Evolutionary conservation across 2,888 invertebrate genomes (phyloP).

Genomic region (Plagiodera versicolora): DNA sequence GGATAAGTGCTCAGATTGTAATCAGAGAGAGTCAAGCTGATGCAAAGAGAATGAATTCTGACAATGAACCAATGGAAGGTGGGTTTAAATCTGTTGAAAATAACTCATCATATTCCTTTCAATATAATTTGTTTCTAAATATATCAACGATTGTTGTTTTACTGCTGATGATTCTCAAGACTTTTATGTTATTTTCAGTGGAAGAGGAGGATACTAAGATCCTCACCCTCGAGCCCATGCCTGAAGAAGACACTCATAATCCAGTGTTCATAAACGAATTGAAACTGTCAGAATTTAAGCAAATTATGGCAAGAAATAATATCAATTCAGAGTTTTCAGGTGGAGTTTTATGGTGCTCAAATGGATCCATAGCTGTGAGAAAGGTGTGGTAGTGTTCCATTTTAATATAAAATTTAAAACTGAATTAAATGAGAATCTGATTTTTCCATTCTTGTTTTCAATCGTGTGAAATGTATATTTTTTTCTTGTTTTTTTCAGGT

Average conservation of each 20-base stretch:
- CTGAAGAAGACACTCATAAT: conserved; percentile 67
- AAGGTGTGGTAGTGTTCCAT: too few species aligned
- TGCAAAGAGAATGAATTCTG: conserved; percentile 54
- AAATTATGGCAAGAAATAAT: conserved; percentile 72
- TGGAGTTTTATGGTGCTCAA: conserved; percentile 93
- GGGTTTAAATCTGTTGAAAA: conserved; percentile 20
- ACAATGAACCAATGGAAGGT: conserved; percentile 56
- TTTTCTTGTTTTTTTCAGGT: conserved; percentile 63
- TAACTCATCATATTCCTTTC: background rate
- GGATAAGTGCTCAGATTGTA: conserved; percentile 83
- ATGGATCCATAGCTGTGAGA: conserved; percentile 85
- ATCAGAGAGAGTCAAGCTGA: conserved; percentile 65
- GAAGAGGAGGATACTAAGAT: conserved; percentile 62
- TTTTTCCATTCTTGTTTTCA: too few species aligned
- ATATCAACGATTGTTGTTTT: background rate
- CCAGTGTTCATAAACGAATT: conserved; percentile 92
- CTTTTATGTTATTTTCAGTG: conserved; percentile 46
- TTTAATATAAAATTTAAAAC: too few species aligned
- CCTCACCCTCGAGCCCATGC: conserved; percentile 69
- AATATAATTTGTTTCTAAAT: too few species aligned
- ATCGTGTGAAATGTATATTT: too few species aligned
- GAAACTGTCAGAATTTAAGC: conserved; percentile 88
- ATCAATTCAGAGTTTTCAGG: conserved; percentile 85
- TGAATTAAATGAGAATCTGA: too few species aligned
- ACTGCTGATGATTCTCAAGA: background rate